A percentile compares a stretch with the other conserved stretches of the same genome.
Evolutionary conservation across 2,113 vertebrate species (phyloP).

Genomic region (Kryptolebias marmoratus): DNA sequence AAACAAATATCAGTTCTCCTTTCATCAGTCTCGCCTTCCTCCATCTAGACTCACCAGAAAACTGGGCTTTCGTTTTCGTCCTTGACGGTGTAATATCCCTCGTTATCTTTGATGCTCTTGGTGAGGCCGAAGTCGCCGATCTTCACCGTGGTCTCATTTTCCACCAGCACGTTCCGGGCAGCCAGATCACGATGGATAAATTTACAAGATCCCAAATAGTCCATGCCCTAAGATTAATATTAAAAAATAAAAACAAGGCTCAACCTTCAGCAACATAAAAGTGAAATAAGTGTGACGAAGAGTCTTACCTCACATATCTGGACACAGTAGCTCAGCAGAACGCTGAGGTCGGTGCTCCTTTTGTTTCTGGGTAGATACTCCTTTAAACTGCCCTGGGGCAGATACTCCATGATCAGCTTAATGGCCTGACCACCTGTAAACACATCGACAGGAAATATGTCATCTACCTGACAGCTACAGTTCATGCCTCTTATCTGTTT

Average conservation of each 20-base stretch:
- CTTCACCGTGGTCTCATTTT: constrained; percentile 93
- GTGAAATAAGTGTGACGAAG: background rate
- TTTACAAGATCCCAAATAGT: constrained; percentile 90
- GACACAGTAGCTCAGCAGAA: constrained; percentile 87
- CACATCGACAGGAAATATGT: background rate
- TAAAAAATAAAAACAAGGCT: background rate
- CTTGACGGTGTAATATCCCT: constrained; percentile 96
- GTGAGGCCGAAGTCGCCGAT: constrained; percentile 98
- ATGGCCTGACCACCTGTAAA: constrained; percentile 89
- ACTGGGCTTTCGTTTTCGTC: constrained; percentile 95
- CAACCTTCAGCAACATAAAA: background rate
- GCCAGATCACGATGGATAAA: constrained; percentile 97
- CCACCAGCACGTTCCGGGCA: constrained; percentile 94
- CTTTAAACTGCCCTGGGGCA: constrained; percentile 95
- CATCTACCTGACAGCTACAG: background rate
- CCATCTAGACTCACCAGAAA: constrained; percentile 85
- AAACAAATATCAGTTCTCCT: background rate
- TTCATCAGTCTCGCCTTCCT: background rate
- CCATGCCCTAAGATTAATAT: constrained; percentile 87
- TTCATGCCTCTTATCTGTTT: too few relatives aligned
- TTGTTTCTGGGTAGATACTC: constrained; percentile 93
- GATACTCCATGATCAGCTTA: constrained; percentile 98
- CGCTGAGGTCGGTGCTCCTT: constrained; percentile 85
- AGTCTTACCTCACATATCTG: constrained; percentile 92
- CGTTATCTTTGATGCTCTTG: constrained; percentile 93